Conservation (phyloP, 2,113 vertebrate genomes). For the Phyllopteryx taeniolatus region DNA sequence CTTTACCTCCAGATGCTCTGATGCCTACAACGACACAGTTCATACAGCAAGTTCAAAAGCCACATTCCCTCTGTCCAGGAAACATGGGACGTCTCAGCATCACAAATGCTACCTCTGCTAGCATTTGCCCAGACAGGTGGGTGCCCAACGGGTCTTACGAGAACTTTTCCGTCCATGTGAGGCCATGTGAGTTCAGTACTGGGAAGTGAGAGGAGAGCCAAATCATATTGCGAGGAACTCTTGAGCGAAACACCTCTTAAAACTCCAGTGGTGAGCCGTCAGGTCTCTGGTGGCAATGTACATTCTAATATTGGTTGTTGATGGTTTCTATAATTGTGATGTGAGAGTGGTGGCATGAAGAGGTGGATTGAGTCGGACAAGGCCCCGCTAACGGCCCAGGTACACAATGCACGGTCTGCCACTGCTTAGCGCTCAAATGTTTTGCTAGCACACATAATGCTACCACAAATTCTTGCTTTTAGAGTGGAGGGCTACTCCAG, state of each 20-base stretch:
- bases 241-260: conserved; percentile 39
- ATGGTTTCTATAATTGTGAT: no score
- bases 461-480: neutral
- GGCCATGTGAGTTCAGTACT: conserved; percentile 34
- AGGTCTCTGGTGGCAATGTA: no score
- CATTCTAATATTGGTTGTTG: no score
- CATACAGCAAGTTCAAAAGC: conserved; percentile 26
- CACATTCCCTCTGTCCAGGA: conserved; percentile 2
- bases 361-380: no score
- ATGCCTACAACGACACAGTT: conserved; percentile 29
- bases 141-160: conserved; percentile 43
- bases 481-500: neutral
- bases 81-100: conserved; percentile 27
- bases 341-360: no score
- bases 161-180: conserved; percentile 35
- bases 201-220: conserved; percentile 47
- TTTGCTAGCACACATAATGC: conserved; percentile 69
- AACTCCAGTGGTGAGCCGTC: no score
- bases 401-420: no score
- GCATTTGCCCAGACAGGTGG: conserved; percentile 45
- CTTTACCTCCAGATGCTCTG: conserved; percentile 39
- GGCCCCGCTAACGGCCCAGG: no score
- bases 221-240: conserved; percentile 58
- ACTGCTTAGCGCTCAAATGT: conserved; percentile 52
- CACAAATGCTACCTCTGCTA: conserved; percentile 43